Percentiles rank a stretch among this genome's conserved stretches.
phyloP scores from a whole-genome alignment of 2,113 vertebrate species.

The Rhodinocichla rosea region DNA sequence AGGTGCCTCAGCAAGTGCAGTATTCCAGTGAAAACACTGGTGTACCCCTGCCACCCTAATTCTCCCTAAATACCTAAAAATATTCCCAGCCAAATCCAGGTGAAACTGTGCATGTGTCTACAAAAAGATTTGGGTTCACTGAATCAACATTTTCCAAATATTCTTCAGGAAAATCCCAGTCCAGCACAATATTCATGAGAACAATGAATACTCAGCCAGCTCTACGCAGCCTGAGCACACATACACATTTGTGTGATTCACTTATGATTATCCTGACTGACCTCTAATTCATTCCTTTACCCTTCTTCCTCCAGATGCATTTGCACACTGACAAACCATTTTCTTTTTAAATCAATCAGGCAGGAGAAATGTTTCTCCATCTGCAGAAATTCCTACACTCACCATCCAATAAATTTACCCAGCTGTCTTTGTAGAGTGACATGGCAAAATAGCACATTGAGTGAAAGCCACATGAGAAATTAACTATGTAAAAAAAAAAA shows the following conservation, averaged over 20 bases:
- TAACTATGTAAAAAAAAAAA: background rate
- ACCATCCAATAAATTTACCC: background rate
- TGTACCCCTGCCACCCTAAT: background rate
- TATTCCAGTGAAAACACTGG: background rate
- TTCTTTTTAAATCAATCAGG: slow-evolving; percentile 13
- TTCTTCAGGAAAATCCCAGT: background rate
- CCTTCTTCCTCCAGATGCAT: slow-evolving; percentile 3
- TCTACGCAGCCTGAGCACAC: background rate
- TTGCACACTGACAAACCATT: slow-evolving; percentile 12
- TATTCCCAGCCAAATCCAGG: background rate
- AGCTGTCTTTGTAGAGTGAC: slow-evolving; percentile 4
- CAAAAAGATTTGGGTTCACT: background rate
- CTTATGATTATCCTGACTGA: background rate
- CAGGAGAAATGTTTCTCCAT: slow-evolving; percentile 1
- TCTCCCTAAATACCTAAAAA: background rate
- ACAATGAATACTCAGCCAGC: background rate
- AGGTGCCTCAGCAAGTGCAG: background rate
- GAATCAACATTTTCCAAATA: background rate
- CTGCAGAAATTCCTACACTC: background rate
- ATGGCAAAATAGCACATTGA: background rate
- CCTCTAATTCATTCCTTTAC: slow-evolving; percentile 17
- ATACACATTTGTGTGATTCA: background rate
- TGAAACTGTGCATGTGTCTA: background rate
- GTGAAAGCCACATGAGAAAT: slow-evolving; percentile 1
- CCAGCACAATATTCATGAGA: background rate